Evolutionary conservation across 1,140 invertebrate species (phyloP).

Genomic region (Oedothorax gibbosus): DNA sequence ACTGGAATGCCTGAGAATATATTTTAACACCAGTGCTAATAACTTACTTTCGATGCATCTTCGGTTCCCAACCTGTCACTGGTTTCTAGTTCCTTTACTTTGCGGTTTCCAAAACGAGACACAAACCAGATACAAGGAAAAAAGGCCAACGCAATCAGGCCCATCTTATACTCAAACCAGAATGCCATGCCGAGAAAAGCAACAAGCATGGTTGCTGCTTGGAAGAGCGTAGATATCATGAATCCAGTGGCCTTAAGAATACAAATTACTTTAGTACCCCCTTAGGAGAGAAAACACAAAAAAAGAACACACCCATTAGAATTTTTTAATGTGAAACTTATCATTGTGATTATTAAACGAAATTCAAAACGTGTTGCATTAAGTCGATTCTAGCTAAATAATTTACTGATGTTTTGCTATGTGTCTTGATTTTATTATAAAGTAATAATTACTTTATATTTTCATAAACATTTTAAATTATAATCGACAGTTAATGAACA

Average conservation of each 20-base stretch:
- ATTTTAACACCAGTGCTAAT: background rate
- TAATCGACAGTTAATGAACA: too few species aligned
- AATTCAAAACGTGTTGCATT: too few species aligned
- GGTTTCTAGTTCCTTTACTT: constrained; percentile 76
- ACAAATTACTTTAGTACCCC: background rate
- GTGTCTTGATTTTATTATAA: too few species aligned
- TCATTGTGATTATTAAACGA: too few species aligned
- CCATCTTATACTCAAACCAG: constrained; percentile 85
- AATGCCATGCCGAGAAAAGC: constrained; percentile 80
- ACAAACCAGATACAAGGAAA: constrained; percentile 82
- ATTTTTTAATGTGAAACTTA: too few species aligned
- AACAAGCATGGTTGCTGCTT: constrained; percentile 79
- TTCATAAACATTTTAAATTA: too few species aligned
- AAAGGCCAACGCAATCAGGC: constrained; percentile 80
- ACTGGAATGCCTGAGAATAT: background rate
- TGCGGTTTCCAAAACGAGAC: constrained; percentile 80
- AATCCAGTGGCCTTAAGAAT: constrained; percentile 79
- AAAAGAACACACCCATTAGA: too few species aligned
- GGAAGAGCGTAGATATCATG: constrained; percentile 81
- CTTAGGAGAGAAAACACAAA: background rate
- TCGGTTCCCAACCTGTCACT: constrained; percentile 73
- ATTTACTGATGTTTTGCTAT: too few species aligned
- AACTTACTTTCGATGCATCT: constrained; percentile 59
- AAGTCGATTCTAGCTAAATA: too few species aligned
- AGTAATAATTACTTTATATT: too few species aligned